A percentile compares a stretch with the other conserved stretches of the same genome.
Evolutionary conservation across 2,888 invertebrate genomes (phyloP).

Genomic region (Amphipyra tragopoginis): DNA sequence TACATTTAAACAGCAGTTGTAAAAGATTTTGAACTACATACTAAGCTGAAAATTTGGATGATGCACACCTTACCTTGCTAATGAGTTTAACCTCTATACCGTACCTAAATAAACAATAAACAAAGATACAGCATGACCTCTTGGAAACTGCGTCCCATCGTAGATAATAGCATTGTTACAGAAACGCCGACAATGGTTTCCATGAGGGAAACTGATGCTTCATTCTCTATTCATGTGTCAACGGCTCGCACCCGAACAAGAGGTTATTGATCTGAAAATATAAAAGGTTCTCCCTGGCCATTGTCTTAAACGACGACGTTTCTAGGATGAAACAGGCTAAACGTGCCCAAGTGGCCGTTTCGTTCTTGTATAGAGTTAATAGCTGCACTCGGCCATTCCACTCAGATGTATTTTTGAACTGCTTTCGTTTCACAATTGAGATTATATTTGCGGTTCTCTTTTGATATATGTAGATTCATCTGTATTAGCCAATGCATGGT

Average conservation of each 20-base stretch:
- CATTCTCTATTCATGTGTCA: conserved; percentile 79
- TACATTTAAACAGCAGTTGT: conserved; percentile 50
- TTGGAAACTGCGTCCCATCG: conserved; percentile 45
- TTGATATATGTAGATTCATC: conserved; percentile 54
- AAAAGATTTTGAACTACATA: conserved; percentile 36
- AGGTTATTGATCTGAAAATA: conserved; percentile 82
- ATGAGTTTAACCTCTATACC: conserved; percentile 52
- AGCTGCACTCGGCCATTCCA: conserved; percentile 61
- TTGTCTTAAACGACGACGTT: conserved; percentile 79
- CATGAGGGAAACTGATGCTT: conserved; percentile 74
- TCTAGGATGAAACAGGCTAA: conserved; percentile 71
- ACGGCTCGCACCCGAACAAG: conserved; percentile 76
- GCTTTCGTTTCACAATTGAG: conserved; percentile 74
- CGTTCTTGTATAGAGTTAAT: conserved; percentile 64
- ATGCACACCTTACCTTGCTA: conserved; percentile 42
- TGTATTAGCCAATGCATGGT: conserved; percentile 53
- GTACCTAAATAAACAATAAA: conserved; percentile 46
- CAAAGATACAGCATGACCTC: conserved; percentile 39
- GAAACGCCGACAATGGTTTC: conserved; percentile 70
- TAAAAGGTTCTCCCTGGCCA: conserved; percentile 79
- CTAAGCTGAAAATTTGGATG: conserved; percentile 36
- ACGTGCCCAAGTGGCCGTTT: conserved; percentile 82
- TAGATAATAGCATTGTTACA: conserved; percentile 55
- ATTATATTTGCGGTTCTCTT: conserved; percentile 64
- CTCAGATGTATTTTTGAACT: conserved; percentile 72